Conservation (phyloP, 2,113 vertebrate genomes). For the Campylomormyrus numenius region DNA sequence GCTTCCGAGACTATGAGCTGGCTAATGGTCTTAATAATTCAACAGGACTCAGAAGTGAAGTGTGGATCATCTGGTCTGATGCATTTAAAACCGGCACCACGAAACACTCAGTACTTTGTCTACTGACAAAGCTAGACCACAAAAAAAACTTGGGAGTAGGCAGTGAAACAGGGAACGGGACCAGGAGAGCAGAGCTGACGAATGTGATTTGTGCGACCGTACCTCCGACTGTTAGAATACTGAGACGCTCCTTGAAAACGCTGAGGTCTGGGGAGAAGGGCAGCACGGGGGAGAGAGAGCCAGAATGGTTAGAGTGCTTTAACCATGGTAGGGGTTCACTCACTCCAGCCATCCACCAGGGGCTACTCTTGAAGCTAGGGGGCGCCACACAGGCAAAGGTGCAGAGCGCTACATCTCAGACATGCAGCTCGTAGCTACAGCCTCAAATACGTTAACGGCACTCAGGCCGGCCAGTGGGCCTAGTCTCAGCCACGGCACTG, state of each 20-base stretch:
- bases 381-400: background rate
- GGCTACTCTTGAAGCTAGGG: background rate
- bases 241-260: conserved; percentile 87
- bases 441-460: background rate
- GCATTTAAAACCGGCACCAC: background rate
- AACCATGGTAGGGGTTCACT: background rate
- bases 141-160: background rate
- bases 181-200: background rate
- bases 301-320: conserved; percentile 19
- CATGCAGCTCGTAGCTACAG: background rate
- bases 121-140: background rate
- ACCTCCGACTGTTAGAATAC: conserved; percentile 95
- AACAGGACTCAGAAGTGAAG: background rate
- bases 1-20: background rate
- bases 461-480: background rate
- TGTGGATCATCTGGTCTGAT: background rate
- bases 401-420: background rate
- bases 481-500: background rate
- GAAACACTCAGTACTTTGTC: background rate
- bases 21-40: background rate
- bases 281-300: conserved; percentile 54
- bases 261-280: conserved; percentile 71
- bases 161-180: background rate
- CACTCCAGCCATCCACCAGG: background rate
- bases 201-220: conserved; percentile 52